Percentiles rank a stretch among this genome's conserved stretches.
These are phyloP conservation scores for Noturus placidus DNA, from an alignment of 2,113 vertebrate species.

Conservation along the genomic window DNA sequence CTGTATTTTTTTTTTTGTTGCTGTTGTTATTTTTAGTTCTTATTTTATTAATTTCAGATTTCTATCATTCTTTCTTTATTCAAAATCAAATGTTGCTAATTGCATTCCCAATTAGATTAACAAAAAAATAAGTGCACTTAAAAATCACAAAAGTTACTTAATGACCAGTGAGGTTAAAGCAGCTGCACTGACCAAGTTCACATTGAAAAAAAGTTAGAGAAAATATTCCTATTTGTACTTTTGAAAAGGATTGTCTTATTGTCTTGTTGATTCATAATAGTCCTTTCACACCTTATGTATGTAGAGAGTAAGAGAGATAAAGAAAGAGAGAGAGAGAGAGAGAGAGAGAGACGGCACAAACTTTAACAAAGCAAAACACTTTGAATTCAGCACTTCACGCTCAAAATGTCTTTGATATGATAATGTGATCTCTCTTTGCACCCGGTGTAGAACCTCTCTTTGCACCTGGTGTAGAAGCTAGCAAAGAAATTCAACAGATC, in stretches of 20 bases:
- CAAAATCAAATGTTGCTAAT: not conserved
- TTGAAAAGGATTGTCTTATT: not conserved
- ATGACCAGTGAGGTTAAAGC: no score
- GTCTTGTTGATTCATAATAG: not conserved
- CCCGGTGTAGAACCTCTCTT: conserved; percentile 68
- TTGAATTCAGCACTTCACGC: conserved; percentile 70
- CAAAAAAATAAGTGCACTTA: no score
- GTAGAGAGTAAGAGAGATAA: conserved; percentile 9
- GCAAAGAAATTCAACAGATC: conserved; percentile 61
- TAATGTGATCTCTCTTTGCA: conserved; percentile 77
- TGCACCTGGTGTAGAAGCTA: conserved; percentile 66
- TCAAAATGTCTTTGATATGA: conserved; percentile 73
- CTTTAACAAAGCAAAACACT: conserved; percentile 71
- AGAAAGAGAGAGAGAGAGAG: not conserved
- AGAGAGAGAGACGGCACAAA: conserved; percentile 54
- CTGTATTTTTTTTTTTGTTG: not conserved
- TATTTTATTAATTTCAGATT: no score
- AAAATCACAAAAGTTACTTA: no score
- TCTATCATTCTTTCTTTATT: no score
- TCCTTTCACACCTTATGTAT: not conserved
- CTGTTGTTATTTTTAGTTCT: not conserved
- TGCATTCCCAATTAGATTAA: not conserved
- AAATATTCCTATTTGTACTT: not conserved
- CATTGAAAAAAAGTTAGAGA: no score
- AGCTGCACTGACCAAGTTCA: no score